Evolutionary conservation across 2,888 invertebrate species (phyloP).

Genomic region (Nineta flava): DNA sequence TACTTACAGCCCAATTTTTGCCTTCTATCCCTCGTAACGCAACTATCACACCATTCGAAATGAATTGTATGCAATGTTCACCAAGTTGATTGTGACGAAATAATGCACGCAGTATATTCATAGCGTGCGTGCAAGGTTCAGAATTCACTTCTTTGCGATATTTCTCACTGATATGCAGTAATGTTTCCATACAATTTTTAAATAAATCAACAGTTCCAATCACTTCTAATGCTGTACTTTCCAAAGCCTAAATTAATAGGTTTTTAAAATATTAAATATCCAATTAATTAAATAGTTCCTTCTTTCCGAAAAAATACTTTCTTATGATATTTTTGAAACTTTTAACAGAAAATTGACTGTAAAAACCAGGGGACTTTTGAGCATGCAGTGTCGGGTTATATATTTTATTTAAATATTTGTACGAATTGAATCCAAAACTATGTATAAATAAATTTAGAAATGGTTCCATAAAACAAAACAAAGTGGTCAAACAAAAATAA

Average conservation of each 20-base stretch:
- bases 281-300: no score
- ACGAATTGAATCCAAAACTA: no score
- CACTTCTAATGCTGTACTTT: neutral
- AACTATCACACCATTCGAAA: constrained; percentile 50
- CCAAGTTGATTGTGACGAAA: constrained; percentile 62
- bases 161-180: constrained; percentile 31
- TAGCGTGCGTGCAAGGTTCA: constrained; percentile 57
- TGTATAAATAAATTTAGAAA: no score
- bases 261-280: no score
- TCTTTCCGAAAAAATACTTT: no score
- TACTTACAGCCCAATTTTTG: constrained; percentile 58
- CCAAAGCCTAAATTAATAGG: constrained; percentile 3
- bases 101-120: constrained; percentile 73
- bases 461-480: no score
- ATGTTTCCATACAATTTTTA: constrained; percentile 35
- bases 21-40: constrained; percentile 62
- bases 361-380: no score
- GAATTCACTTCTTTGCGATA: constrained; percentile 16
- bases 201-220: constrained; percentile 20
- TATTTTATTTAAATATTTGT: no score
- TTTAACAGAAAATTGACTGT: no score
- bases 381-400: no score
- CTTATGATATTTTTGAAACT: no score
- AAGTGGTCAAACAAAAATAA: no score
- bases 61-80: constrained; percentile 49